Percentiles rank a stretch among this genome's conserved stretches.
Evolutionary conservation across 23 tunicate species (phyloP).

Genomic region (Oikopleura dioica): DNA sequence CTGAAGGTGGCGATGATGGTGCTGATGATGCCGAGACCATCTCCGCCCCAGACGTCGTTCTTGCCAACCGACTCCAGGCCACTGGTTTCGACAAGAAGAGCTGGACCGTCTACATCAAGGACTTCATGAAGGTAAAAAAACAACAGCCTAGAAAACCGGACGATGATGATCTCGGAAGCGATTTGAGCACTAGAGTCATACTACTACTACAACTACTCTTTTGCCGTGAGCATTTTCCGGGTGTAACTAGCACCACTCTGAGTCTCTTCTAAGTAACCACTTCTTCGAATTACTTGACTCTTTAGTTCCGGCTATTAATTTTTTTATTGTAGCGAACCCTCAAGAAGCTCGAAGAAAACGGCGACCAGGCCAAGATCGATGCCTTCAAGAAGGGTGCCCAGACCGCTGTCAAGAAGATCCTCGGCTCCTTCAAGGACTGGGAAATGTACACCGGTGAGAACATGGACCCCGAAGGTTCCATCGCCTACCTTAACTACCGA

Average conservation of each 20-base stretch:
- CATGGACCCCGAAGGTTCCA: constrained; percentile 14
- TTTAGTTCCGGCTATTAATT: too few species aligned
- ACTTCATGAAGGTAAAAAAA: not conserved
- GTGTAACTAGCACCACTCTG: too few species aligned
- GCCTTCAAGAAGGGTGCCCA: not conserved
- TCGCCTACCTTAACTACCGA: constrained; percentile 21
- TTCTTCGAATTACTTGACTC: too few species aligned
- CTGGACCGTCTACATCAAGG: not conserved
- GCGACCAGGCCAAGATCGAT: not conserved
- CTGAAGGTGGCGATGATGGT: not conserved
- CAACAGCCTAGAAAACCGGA: too few species aligned
- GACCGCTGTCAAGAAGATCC: not conserved
- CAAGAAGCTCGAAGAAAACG: not conserved
- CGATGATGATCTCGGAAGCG: too few species aligned
- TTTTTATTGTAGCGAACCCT: not conserved
- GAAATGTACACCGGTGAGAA: constrained; percentile 18
- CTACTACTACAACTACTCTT: too few species aligned
- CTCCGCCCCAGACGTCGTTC: not conserved
- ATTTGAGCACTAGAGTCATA: too few species aligned
- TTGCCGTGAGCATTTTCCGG: too few species aligned
- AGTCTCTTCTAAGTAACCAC: too few species aligned
- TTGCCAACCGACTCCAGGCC: not conserved
- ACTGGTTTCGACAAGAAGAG: not conserved
- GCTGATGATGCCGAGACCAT: not conserved
- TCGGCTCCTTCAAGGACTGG: not conserved